Evolutionary conservation across 1,140 invertebrate species (phyloP), one percentile per base, ranked within the genome.

Genomic region (Drosophila repleta): DNA sequence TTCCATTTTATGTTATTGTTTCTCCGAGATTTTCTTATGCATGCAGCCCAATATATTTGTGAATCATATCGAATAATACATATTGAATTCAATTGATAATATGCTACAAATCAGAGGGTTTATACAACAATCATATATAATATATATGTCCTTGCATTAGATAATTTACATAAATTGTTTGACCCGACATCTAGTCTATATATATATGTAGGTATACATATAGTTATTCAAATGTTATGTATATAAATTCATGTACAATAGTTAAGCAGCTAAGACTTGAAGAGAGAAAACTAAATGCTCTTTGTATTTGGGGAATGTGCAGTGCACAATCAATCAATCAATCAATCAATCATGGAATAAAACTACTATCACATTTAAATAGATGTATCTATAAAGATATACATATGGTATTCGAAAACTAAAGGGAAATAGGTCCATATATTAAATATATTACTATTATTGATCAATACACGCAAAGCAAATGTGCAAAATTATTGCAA

Each of bases 341-440:
- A 65, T 62, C 7, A 75, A 77, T 79, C 24, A 29, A 29, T 29
- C 41, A 65, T 62, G 60, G 74, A 76, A 87, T 87, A 87, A 88
- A 88, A 79, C 82, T 87, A 88, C 82, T 88, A 87, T 87, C 82
- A 87, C 82, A 87, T 87, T 87, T 74, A 87, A 87, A 87, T 78
- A 85, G 66, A 79, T 71, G 63, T 60, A 76, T 45, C 18, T 55
- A 62, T 60, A 57, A 3, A 24, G 24, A 32, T 68, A 20, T 61
- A 45, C 39, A 39, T 66, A 15, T 61, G 60, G 45, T 58, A 52
- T 45, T 53, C 37, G 67, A 51, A 45, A 45, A 32, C 17, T 35
- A 63, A 32, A 57, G 35, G 56, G 61, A 60, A 62, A 70, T 13
- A 6, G 2, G 13, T 6, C n/a, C 6, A 45, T 1, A 26, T 32